Base-by-base conservation (phyloP, 2,888 invertebrate genomes). In the Cetonia aurata region DNA sequence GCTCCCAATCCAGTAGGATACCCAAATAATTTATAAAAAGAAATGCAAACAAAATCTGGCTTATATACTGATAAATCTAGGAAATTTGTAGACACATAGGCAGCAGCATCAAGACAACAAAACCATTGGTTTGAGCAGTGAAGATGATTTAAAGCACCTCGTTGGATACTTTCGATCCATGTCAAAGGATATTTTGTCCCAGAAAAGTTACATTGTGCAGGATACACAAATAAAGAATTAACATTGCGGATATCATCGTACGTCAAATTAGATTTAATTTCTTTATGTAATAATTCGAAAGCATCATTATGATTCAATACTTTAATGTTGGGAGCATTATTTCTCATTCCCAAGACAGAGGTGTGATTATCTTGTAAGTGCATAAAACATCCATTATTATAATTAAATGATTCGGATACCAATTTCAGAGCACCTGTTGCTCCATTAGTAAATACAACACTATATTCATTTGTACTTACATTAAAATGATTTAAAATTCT, bases 21-120 rank as follows among this genome's bases (percentile, higher is more conserved):
- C 17, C 94, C 94, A 86, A 99, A 98, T 79, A 99, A 93, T 87
- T 98, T 99, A 85, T 99, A 99, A 86, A 99, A 99, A 0, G 98
- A 98, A 15, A 99, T 70, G 69, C 91, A 89, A 0, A 98, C 91
- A 87, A 97, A 99, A 85, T 99, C 97, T 3, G 98, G 95, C 74
- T 91, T 89, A 71, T 86, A 86, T 60, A 80, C 77, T 0, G 88
- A 86, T 69, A 99, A 86, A 86, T 98, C 91, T 65, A 99, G 85
- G 67, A 86, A 86, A 81, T 90, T 94, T 13, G 95, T 94, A 4
- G 93, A 88, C 0, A 91, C 93, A 85, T 88, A 94, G 41, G 92
- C 87, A 0, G 98, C 96, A 6, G 96, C 95, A 86, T 99, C 99
- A 66, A 99, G 83, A 56, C 95, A 83, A 62, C 95, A 90, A 82